Percentiles rank a stretch among this genome's conserved stretches.
These are phyloP conservation scores for Paradoxurus hermaphroditus DNA, from an alignment of 2,113 vertebrate genomes.

Conservation along the genomic window DNA sequence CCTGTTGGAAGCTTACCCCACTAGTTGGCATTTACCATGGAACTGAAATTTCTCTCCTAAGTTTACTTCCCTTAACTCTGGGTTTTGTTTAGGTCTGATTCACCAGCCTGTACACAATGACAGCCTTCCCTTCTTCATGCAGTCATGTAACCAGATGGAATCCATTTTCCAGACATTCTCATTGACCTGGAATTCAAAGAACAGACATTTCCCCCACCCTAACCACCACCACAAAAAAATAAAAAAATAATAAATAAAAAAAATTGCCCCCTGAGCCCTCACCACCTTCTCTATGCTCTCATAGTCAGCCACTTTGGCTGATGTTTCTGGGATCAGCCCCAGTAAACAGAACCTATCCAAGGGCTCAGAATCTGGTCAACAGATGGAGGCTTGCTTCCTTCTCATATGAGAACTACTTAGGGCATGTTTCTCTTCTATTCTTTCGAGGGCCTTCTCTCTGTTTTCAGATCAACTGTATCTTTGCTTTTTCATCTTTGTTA, in stretches of 20 bases:
- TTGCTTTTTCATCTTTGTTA: not conserved
- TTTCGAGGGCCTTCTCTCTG: not conserved
- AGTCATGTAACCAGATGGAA: constrained; percentile 44
- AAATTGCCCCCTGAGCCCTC: not conserved
- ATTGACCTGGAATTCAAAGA: constrained; percentile 60
- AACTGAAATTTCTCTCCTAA: constrained; percentile 20
- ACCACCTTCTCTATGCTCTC: not conserved
- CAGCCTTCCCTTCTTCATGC: not conserved
- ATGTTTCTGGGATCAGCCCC: constrained; percentile 7
- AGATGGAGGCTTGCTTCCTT: constrained; percentile 10
- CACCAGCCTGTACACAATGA: not conserved
- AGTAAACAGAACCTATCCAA: not conserved
- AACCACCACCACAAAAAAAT: not conserved
- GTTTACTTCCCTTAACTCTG: constrained; percentile 16
- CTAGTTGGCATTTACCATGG: constrained; percentile 42
- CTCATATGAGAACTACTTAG: not conserved
- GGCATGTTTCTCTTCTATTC: not conserved
- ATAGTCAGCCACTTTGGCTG: not conserved
- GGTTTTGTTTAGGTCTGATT: constrained; percentile 56
- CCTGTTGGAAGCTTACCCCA: not conserved
- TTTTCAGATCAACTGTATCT: not conserved
- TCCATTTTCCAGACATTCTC: constrained; percentile 55
- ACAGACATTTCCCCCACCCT: not conserved
- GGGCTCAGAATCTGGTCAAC: constrained; percentile 39
- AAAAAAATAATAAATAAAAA: not conserved